Base-by-base conservation (phyloP, 2,888 invertebrate species). In the Apotomis turbidana region DNA sequence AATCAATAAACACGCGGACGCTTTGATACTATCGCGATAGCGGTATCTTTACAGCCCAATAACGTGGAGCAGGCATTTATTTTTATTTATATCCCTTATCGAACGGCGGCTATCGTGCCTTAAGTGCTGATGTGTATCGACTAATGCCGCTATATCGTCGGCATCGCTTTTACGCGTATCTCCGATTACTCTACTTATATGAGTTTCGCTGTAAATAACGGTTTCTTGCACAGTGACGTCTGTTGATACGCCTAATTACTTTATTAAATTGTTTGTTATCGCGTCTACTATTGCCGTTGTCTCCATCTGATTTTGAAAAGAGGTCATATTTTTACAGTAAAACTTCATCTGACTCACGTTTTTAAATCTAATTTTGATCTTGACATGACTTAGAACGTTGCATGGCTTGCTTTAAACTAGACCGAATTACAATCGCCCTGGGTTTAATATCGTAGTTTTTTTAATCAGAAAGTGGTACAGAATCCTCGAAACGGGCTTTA, bases 41-140 rank as follows among this genome's bases (percentile, higher is more conserved):
- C 84, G 85, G 83, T 90, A 89, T 90, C 90, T 90, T 90, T 89
- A 88, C 85, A 85, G 79, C 83, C 79, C 79, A 83, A 83, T 85
- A 87, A 84, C 85, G 85, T 84, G 87, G 84, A 85, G 82, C 80
- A 83, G 83, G 85, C 80, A 85, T 90, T 91, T 91, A 90, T 89
- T 89, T 91, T 84, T 91, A 90, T 90, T 90, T 90, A 89, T 89
- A 87, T 85, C 80, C 79, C 79, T 85, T 90, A 90, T 90, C 90
- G 79, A 79, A 81, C 80, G 76, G 81, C 70, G 79, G 83, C 78
- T 88, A 87, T 88, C 86, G 81, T 79, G 84, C 84, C 85, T 85
- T 89, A 88, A 91, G 90, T 90, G 89, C 82, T 87, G 90, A 91
- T 91, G 84, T 85, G 81, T 89, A 90, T 91, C 91, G 85, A 78